Conservation (phyloP, 2,888 invertebrate species). For the Elegia similella region DNA sequence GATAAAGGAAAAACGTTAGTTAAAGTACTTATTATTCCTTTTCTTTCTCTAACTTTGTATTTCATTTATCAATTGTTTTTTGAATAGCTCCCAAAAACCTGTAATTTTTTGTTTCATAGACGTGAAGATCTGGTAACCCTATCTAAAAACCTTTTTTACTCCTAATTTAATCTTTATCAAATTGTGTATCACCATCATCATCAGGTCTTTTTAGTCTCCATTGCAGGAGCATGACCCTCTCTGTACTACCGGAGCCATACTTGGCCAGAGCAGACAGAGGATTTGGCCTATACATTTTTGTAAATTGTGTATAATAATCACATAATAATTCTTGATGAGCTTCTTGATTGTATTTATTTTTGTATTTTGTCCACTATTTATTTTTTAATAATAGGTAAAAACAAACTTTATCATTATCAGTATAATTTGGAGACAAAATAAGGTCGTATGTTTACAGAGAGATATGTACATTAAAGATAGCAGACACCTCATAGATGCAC, state of each 20-base stretch:
- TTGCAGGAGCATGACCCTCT: too few relatives aligned
- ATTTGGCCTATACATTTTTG: too few relatives aligned
- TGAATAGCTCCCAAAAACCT: neutral
- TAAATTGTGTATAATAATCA: too few relatives aligned
- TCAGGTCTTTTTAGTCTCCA: too few relatives aligned
- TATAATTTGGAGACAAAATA: too few relatives aligned
- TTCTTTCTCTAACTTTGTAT: too few relatives aligned
- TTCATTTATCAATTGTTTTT: neutral
- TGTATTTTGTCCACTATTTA: neutral
- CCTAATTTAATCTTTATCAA: neutral
- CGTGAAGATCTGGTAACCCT: neutral
- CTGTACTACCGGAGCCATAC: too few relatives aligned
- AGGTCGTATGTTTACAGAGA: too few relatives aligned
- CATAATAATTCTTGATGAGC: neutral
- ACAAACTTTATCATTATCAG: neutral
- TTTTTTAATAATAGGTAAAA: neutral
- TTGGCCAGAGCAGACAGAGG: too few relatives aligned
- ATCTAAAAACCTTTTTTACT: neutral
- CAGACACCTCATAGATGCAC: conserved; percentile 2
- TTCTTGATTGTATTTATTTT: neutral
- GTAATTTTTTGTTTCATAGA: neutral
- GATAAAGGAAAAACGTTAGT: too few relatives aligned
- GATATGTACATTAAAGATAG: neutral
- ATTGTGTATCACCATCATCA: too few relatives aligned
- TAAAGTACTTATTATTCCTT: too few relatives aligned